Conservation (phyloP, 2,113 vertebrate genomes). For the Apteryx owenii region DNA sequence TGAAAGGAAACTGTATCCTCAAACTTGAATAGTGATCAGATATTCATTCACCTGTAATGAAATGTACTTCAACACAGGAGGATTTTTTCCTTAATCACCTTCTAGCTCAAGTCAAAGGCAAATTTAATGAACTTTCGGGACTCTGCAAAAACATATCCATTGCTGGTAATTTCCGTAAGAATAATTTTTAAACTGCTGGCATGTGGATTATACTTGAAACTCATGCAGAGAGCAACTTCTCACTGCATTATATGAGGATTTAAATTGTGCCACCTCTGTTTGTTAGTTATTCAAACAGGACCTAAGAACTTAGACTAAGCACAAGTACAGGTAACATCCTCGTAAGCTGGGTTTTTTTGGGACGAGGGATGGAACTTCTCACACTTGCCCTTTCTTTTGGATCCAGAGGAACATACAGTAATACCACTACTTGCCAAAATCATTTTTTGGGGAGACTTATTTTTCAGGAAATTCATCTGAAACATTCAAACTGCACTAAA, state of each 20-base stretch:
- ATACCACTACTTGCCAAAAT: constrained; percentile 27
- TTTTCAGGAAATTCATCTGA: constrained; percentile 32
- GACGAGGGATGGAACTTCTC: neutral
- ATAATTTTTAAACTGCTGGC: neutral
- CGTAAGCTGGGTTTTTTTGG: neutral
- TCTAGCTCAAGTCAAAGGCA: neutral
- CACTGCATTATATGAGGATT: neutral
- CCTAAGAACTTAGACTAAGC: neutral
- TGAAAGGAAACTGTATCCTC: neutral
- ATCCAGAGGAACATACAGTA: neutral
- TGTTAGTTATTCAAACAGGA: neutral
- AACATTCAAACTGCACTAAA: neutral
- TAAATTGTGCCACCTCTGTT: neutral
- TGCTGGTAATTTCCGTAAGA: neutral
- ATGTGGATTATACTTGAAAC: neutral
- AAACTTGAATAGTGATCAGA: neutral
- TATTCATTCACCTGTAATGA: neutral
- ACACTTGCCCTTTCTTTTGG: neutral
- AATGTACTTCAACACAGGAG: neutral
- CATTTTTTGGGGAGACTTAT: neutral
- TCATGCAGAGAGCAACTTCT: neutral
- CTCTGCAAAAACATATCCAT: neutral
- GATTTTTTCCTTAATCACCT: neutral
- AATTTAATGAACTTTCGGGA: neutral
- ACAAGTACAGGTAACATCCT: neutral